These are phyloP conservation scores for Premnoplex brunnescens DNA, from an alignment of 2,797 vertebrate genomes.

Conservation along the genomic window DNA sequence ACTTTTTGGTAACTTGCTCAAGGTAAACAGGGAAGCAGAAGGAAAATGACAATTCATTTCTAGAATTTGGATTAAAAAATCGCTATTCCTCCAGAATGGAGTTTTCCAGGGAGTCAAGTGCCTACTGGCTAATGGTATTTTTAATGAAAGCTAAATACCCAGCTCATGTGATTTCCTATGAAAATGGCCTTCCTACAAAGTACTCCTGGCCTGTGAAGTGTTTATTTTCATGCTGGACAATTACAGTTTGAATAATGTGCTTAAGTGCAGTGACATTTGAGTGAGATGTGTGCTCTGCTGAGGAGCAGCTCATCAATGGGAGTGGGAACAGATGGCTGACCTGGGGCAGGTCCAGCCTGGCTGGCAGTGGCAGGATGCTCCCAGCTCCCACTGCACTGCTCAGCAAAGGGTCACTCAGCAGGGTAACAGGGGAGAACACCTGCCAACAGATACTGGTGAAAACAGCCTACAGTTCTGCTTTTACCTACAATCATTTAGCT, in stretches of 20 bases:
- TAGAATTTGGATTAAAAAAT: not conserved
- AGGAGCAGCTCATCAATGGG: not conserved
- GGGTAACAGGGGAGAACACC: not conserved
- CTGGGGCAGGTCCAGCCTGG: not conserved
- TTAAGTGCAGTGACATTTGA: not conserved
- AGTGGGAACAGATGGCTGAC: not conserved
- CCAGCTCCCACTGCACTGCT: not conserved
- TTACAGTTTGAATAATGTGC: not conserved
- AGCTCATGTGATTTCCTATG: not conserved
- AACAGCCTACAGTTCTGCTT: not conserved
- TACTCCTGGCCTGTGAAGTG: not conserved
- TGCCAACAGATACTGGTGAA: not conserved
- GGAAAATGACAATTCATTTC: not conserved
- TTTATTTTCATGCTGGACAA: not conserved
- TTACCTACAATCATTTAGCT: not conserved
- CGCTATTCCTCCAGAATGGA: not conserved
- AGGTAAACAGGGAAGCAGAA: slow-evolving; percentile 63
- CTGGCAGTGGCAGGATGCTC: not conserved
- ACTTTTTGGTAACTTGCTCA: slow-evolving; percentile 59
- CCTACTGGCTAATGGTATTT: not conserved
- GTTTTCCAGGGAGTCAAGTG: not conserved
- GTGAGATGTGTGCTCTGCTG: not conserved
- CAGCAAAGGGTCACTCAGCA: not conserved
- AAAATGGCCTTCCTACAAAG: not conserved
- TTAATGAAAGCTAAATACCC: not conserved